phyloP scores from a whole-genome alignment of 2,888 invertebrate species.

The Brenthis hecate region DNA sequence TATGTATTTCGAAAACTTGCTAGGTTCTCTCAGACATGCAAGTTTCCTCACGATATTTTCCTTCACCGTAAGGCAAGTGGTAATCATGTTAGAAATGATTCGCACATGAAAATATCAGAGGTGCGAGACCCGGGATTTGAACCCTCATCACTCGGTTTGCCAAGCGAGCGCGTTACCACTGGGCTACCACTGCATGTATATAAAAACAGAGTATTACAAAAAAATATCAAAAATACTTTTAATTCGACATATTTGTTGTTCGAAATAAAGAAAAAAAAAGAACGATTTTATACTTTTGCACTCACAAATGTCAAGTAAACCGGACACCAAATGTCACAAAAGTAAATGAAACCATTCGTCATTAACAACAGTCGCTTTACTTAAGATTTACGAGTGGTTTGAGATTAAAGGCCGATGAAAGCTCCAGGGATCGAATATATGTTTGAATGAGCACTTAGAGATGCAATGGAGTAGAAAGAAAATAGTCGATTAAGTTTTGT shows the following conservation, averaged over 20 bases:
- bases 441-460: slow-evolving; percentile 25
- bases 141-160: too few relatives aligned
- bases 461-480: slow-evolving; percentile 14
- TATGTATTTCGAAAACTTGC: too few relatives aligned
- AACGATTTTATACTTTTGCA: background rate
- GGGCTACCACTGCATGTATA: too few relatives aligned
- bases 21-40: too few relatives aligned
- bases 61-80: too few relatives aligned
- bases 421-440: slow-evolving; percentile 40
- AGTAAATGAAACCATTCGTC: slow-evolving; percentile 29
- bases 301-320: slow-evolving; percentile 12
- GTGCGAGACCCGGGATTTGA: too few relatives aligned
- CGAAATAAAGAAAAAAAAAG: background rate
- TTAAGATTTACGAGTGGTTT: slow-evolving; percentile 39
- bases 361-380: slow-evolving; percentile 35
- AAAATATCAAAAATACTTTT: background rate
- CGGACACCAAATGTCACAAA: slow-evolving; percentile 28
- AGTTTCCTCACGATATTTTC: too few relatives aligned
- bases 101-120: too few relatives aligned
- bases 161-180: too few relatives aligned
- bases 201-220: too few relatives aligned
- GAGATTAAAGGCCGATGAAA: slow-evolving; percentile 43
- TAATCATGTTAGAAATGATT: too few relatives aligned
- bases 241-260: background rate
- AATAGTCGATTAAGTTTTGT: slow-evolving; percentile 14